Conservation (phyloP, 2,113 vertebrate genomes). For the Grammomys dolichurus region DNA sequence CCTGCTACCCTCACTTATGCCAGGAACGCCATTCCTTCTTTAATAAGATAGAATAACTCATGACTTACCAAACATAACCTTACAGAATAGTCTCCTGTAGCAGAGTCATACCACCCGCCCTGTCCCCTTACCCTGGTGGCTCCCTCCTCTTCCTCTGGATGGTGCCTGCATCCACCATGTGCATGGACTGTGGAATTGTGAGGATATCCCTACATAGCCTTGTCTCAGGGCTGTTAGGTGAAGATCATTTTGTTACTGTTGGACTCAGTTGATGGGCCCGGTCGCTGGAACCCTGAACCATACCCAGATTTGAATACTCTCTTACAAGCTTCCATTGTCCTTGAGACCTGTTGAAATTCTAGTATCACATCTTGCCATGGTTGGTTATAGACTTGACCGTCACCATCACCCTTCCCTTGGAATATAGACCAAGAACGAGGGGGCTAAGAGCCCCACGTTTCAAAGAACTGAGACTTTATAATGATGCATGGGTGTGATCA, state of each 20-base stretch:
- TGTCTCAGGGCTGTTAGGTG: not conserved
- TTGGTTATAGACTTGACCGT: not conserved
- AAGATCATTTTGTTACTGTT: not conserved
- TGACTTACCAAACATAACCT: not conserved
- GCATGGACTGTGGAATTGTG: not conserved
- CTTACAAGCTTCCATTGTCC: not conserved
- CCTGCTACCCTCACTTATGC: not conserved
- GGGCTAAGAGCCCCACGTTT: not conserved
- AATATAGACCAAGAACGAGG: not conserved
- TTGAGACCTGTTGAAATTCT: not conserved
- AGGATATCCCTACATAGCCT: not conserved
- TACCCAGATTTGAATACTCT: not conserved
- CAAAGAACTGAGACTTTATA: too few species aligned
- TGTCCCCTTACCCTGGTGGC: too few species aligned
- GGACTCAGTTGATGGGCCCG: too few species aligned
- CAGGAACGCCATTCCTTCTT: rapidly evolving
- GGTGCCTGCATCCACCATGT: not conserved
- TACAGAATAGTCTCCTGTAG: not conserved
- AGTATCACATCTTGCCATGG: rapidly evolving
- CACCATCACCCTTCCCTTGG: too few species aligned
- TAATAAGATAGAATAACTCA: not conserved
- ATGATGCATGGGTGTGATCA: rapidly evolving
- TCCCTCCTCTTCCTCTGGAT: not conserved
- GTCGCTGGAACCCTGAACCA: not conserved
- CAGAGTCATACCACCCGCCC: rapidly evolving